Percentiles rank a stretch among this genome's conserved stretches.
phyloP scores from a whole-genome alignment of 2,888 invertebrate genomes.

The Muschampia plurimacula region DNA sequence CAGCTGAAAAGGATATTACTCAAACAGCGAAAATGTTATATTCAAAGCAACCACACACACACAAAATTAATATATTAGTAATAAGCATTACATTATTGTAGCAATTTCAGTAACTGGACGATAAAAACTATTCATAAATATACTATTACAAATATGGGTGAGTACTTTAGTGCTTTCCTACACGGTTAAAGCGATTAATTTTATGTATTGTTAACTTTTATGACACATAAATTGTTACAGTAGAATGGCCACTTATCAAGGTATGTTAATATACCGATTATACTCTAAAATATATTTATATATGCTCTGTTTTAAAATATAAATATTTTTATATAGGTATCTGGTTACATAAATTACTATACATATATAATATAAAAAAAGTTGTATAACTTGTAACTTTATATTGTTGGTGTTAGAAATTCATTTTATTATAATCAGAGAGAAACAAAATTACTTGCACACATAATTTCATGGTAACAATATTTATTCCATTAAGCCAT shows the following conservation, averaged over 20 bases:
- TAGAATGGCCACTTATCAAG: slow-evolving; percentile 29
- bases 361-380: slow-evolving; percentile 3
- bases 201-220: slow-evolving; percentile 30
- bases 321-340: slow-evolving; percentile 25
- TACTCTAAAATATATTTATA: slow-evolving; percentile 14
- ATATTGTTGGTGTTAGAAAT: no score
- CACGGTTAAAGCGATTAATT: slow-evolving; percentile 11
- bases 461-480: slow-evolving; percentile 38
- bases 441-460: slow-evolving; percentile 12
- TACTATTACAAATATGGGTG: background rate
- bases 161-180: slow-evolving; percentile 23
- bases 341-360: background rate
- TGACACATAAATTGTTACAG: slow-evolving; percentile 11
- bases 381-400: background rate
- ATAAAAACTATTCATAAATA: slow-evolving; percentile 26
- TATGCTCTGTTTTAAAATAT: slow-evolving; percentile 3
- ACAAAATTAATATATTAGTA: background rate
- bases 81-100: slow-evolving; percentile 9
- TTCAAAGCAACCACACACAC: slow-evolving; percentile 19
- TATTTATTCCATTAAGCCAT: slow-evolving; percentile 77
- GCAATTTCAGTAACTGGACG: slow-evolving; percentile 23
- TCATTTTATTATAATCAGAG: no score
- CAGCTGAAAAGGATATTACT: no score
- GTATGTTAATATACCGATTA: slow-evolving; percentile 22
- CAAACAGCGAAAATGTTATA: slow-evolving; percentile 23